A percentile compares a stretch with the other conserved stretches of the same genome.
These are phyloP conservation scores for Siniperca obscura DNA, from an alignment of 2,797 vertebrate genomes.

Conservation along the genomic window DNA sequence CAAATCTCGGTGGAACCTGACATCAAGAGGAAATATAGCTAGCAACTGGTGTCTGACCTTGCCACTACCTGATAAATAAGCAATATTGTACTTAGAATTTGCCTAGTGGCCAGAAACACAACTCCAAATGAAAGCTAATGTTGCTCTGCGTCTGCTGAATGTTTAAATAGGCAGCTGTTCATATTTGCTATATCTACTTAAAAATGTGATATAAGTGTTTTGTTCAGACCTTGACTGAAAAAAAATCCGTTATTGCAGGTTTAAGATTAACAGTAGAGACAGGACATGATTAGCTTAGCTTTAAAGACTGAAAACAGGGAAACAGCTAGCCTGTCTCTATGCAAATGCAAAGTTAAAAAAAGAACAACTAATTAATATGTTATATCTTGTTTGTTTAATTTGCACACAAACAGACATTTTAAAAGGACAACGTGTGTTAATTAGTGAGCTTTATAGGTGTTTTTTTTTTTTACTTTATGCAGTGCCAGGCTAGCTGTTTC, in stretches of 20 bases:
- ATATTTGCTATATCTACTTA: neutral
- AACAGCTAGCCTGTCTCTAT: neutral
- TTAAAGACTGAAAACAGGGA: neutral
- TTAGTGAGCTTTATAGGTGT: neutral
- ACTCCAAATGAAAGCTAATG: neutral
- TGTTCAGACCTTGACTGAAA: neutral
- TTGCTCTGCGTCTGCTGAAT: neutral
- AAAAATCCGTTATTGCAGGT: neutral
- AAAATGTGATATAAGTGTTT: neutral
- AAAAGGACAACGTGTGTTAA: neutral
- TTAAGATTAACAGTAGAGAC: neutral
- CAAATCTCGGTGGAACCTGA: slow-evolving; percentile 88
- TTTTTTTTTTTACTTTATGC: neutral
- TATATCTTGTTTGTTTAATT: neutral
- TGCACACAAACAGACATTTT: neutral
- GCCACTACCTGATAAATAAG: too few relatives aligned
- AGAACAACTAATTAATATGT: neutral
- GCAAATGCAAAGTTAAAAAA: neutral
- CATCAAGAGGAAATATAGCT: too few relatives aligned
- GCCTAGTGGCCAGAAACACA: neutral
- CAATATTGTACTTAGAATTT: too few relatives aligned
- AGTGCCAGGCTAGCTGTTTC: neutral
- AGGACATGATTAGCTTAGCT: neutral
- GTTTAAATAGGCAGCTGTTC: neutral
- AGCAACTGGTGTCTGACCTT: neutral